Evolutionary conservation across 2,113 vertebrate genomes (phyloP).

Genomic region (Struthidea cinerea): DNA sequence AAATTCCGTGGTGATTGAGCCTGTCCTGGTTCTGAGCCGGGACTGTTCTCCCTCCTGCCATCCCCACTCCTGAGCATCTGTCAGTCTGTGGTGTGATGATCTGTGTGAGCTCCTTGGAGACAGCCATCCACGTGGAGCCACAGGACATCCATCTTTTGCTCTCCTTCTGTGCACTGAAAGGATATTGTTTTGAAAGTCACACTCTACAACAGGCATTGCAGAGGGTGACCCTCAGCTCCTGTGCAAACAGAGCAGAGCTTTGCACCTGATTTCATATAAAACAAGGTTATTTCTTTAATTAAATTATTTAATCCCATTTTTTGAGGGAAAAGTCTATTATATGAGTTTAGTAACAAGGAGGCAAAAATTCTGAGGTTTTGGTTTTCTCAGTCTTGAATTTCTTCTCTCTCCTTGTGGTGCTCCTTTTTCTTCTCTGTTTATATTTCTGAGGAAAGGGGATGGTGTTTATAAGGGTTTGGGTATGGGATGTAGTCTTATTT

Average conservation of each 20-base stretch:
- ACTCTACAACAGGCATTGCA: background rate
- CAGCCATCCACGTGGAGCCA: background rate
- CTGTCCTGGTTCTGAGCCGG: accelerated
- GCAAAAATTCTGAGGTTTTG: background rate
- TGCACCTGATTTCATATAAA: background rate
- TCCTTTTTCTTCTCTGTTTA: background rate
- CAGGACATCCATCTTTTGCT: background rate
- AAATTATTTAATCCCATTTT: background rate
- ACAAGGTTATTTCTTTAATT: background rate
- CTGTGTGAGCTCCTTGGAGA: conserved; percentile 5
- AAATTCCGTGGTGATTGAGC: background rate
- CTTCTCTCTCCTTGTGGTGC: background rate
- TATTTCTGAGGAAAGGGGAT: background rate
- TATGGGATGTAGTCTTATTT: background rate
- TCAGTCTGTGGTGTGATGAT: background rate
- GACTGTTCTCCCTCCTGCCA: background rate
- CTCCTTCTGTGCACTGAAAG: background rate
- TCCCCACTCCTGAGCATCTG: background rate
- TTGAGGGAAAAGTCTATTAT: background rate
- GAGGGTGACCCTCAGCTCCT: background rate
- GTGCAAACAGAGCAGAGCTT: background rate
- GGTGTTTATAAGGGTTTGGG: background rate
- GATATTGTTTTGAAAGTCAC: conserved; percentile 29
- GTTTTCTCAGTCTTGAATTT: background rate
- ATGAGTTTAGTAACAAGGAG: background rate